Base-by-base conservation (phyloP, 2,113 vertebrate genomes). In the Osmerus mordax region DNA sequence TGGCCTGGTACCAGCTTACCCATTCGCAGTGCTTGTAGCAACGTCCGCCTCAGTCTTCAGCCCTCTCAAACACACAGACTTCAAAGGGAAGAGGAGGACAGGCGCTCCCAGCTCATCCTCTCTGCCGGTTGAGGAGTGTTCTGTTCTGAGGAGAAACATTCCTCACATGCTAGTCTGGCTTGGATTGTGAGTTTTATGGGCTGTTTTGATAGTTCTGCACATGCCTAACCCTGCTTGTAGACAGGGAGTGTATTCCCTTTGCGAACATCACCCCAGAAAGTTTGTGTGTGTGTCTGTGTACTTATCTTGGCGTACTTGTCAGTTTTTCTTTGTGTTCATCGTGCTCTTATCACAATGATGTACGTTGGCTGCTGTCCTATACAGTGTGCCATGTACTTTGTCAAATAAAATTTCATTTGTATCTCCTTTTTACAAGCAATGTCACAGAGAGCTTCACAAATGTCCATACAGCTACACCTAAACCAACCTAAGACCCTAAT, bases 111-210 rank as follows among this genome's bases (percentile, higher is more conserved):
- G 72, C 67, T 67, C 71, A 7, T 19, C 18, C 62, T 18, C 2
- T n/a, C 71, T 67, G 74, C 76, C 72, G 67, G 78, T 7, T 74
- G 56, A 77, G 79, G 18, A 18, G 73, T 47, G 41, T 47, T 47
- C 8, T 47, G 41, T 47, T 73, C 60, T 1, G 78, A 71, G 77
- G 82, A 14, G 64, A 23, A 21, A 83, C 81, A 82, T 84, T 83
- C 83, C 84, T 86, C 1, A 70, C 71, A 25, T 85, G 85, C 76
- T 82, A 69, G 68, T 60, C 66, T 2, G 80, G 73, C 77, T 79
- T 51, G 78, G 78, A 77, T 69, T 78, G 78, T 76, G 74, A 81
- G 79, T 83, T 84, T 85, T 88, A 83, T 72, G 79, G 74, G 77
- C 76, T 76, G 75, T 84, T 72, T 59, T 82, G 80, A 81, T 69